A percentile compares a stretch with the other conserved stretches of the same genome.
Evolutionary conservation across 2,113 vertebrate genomes (phyloP).

Genomic region (Phoxinus phoxinus): DNA sequence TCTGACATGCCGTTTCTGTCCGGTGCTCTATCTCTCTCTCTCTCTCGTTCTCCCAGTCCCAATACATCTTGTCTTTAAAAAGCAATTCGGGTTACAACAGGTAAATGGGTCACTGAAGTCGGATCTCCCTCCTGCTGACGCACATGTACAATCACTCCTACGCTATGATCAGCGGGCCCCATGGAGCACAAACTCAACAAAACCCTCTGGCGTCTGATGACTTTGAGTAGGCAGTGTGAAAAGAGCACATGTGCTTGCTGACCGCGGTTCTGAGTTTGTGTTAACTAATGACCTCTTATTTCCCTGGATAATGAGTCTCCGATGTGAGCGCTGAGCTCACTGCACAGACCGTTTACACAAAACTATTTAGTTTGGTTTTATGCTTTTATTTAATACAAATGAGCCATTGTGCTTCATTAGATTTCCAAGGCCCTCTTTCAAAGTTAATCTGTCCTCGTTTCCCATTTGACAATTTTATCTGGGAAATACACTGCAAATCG

Average conservation of each 20-base stretch:
- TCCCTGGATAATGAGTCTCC: slow-evolving; percentile 1
- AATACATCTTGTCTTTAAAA: slow-evolving; percentile 39
- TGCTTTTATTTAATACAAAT: slow-evolving; percentile 15
- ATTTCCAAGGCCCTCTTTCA: background rate
- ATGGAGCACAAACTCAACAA: background rate
- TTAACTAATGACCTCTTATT: slow-evolving; percentile 37
- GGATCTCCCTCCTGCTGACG: slow-evolving; percentile 53
- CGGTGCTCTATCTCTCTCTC: background rate
- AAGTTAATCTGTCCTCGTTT: slow-evolving; percentile 2
- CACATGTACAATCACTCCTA: slow-evolving; percentile 44
- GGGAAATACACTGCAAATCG: background rate
- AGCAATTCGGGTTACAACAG: slow-evolving; percentile 63
- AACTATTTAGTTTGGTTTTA: slow-evolving; percentile 21
- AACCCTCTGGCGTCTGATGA: background rate
- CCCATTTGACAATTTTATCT: background rate
- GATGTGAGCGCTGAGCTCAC: background rate
- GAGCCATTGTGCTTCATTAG: slow-evolving; percentile 12
- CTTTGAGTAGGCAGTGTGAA: slow-evolving; percentile 13
- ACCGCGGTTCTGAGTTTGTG: background rate
- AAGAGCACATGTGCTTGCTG: background rate
- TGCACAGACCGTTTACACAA: background rate
- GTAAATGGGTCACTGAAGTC: slow-evolving; percentile 72
- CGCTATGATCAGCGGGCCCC: background rate
- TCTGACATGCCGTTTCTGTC: background rate
- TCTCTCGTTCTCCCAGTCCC: background rate